A percentile compares a stretch with the other conserved stretches of the same genome.
Conservation (phyloP, 2,888 invertebrate genomes). For the Megastigmus dorsalis region DNA sequence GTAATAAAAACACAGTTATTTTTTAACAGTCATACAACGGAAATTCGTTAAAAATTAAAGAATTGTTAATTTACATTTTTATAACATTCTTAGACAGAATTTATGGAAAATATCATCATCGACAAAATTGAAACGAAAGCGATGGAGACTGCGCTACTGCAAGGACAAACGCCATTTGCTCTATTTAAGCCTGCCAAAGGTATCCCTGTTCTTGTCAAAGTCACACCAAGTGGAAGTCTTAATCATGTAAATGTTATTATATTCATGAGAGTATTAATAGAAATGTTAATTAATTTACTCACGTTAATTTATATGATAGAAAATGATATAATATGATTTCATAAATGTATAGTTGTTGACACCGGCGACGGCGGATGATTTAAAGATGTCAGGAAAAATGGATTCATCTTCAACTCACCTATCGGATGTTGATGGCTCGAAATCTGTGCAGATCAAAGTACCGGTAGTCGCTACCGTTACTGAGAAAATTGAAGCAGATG, state of each 20-base stretch:
- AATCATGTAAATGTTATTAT: conserved; percentile 70
- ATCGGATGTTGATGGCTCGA: conserved; percentile 69
- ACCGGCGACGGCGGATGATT: conserved; percentile 83
- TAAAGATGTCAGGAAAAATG: conserved; percentile 81
- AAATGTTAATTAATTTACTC: not conserved
- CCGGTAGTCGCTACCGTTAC: conserved; percentile 80
- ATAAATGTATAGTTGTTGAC: conserved; percentile 78
- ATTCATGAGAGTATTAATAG: no score
- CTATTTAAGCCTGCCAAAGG: conserved; percentile 81
- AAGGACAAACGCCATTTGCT: conserved; percentile 83
- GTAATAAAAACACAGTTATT: no score
- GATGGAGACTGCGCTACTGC: conserved; percentile 80
- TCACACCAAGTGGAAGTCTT: conserved; percentile 69
- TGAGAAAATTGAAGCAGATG: conserved; percentile 76
- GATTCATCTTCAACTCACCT: conserved; percentile 64
- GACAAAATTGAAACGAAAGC: conserved; percentile 83
- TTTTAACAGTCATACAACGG: no score
- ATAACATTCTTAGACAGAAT: conserved; percentile 62
- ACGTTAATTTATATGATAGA: not conserved
- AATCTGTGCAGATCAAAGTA: conserved; percentile 77
- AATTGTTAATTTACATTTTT: conserved; percentile 44
- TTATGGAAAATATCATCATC: conserved; percentile 79
- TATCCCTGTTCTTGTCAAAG: conserved; percentile 82
- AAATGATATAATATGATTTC: conserved; percentile 8
- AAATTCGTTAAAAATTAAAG: no score